Evolutionary conservation across 2,888 invertebrate species (phyloP), one percentile per base, ranked within the genome.

Genomic region (Myopa testacea): DNA sequence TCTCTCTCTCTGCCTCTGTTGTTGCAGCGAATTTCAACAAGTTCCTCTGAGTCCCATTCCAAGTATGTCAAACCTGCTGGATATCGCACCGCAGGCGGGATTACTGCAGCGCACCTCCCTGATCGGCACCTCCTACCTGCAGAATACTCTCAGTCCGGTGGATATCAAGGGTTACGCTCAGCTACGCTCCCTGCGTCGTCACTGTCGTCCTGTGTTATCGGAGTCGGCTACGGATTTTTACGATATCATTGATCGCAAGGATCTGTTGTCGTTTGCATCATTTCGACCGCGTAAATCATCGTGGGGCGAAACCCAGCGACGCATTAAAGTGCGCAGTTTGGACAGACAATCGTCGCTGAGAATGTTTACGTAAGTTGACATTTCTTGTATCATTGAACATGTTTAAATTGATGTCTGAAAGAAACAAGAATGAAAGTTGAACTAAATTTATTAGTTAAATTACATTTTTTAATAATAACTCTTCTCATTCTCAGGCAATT

Each of bases 31-130:
- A 82, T 92, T 94, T 86, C 92, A 93, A 87, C 92, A 94, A 82
- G 92, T 94, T 84, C 94, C 95, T 70, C 91, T 97, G 40, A 97
- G 96, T 89, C 96, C 97, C 1, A 96, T 97, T 86, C 95, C 96
- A 34, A 96, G 96, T 88, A 94, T 95, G 81, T 94, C 94, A 78
- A 94, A 94, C 90, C 87, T 94, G 82, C 90, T 91, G 76, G 92
- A 92, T 72, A 90, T 91, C 88, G 86, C 86, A 12, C 79, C 83
- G n/a, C 78, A 80, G 45, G 75, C 81, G 1, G 58, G 78, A 65
- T 81, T 82, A 37, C 78, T 88, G 52, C 85, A 88, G 5, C 86
- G 87, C 6, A 84, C 87, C 4, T 87, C 89, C 5, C 78, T 89
- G 12, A 79, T 87, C 38, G 88, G 88, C 63, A 86, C 86, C 50